Evolutionary conservation across 2,888 invertebrate genomes (phyloP).

Genomic region (Dermolepida albohirtum): DNA sequence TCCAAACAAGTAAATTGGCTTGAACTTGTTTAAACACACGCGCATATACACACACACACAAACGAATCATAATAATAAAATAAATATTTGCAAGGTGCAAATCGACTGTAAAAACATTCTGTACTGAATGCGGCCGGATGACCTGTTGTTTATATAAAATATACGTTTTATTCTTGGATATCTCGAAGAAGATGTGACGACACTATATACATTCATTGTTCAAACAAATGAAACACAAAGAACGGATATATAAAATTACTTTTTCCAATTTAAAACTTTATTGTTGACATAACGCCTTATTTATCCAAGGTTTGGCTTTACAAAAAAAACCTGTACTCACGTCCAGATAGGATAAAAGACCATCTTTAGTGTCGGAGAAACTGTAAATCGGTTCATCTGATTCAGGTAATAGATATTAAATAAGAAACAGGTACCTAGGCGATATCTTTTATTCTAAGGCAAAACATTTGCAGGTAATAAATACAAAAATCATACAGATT

Average conservation of each 20-base stretch:
- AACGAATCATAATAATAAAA: slow-evolving; percentile 22
- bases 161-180: slow-evolving; percentile 23
- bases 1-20: slow-evolving; percentile 13
- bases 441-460: slow-evolving; percentile 20
- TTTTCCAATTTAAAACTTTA: slow-evolving; percentile 29
- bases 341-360: slow-evolving; percentile 3
- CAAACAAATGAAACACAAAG: slow-evolving; percentile 34
- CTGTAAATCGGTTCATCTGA: slow-evolving; percentile 29
- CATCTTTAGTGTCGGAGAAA: slow-evolving; percentile 6
- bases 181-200: slow-evolving; percentile 24
- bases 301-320: slow-evolving; percentile 27
- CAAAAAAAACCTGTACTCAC: slow-evolving; percentile 6
- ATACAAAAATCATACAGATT: slow-evolving; percentile 8
- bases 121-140: neutral
- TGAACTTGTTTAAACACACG: slow-evolving; percentile 22
- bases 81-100: slow-evolving; percentile 35
- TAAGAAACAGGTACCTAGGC: slow-evolving; percentile 23
- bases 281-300: slow-evolving; percentile 28
- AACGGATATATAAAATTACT: slow-evolving; percentile 38
- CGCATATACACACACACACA: too few relatives aligned
- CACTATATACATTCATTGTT: slow-evolving; percentile 13
- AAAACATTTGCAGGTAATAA: slow-evolving; percentile 29
- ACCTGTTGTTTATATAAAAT: slow-evolving; percentile 18
- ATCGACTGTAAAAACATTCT: slow-evolving; percentile 25
- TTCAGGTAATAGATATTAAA: slow-evolving; percentile 33